Base-by-base conservation (phyloP, 2,888 invertebrate species). In the Amaurobius ferox region DNA sequence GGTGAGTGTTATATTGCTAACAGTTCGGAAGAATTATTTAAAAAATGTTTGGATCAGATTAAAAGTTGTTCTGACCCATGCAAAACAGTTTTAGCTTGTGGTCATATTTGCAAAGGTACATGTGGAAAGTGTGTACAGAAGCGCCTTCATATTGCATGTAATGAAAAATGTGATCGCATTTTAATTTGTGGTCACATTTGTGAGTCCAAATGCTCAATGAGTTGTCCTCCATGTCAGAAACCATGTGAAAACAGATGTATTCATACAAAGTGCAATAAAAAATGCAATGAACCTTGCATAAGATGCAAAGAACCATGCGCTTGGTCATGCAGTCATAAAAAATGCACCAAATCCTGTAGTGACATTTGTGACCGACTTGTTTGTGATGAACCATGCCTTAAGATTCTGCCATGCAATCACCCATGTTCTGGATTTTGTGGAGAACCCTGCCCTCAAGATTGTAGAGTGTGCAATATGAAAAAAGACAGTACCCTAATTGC, bases 341-440 rank as follows among this genome's bases (percentile, higher is more conserved):
- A 66, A 32, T 92, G 91, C 87, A 88, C 55, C 0, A 89, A 89
- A 61, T 87, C 89, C 0, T 92, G 92, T 88, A 88, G 89, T 7
- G 90, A 92, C 85, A 89, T 90, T 0, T 93, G 92, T 86, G 89
- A 91, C 66, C 89, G 91, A 30, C 88, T 86, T 5, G 89, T 89
- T 0, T 92, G 92, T 76, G 77, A 90, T 48, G 89, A 90, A 67
- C 90, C 91, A 1, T 91, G 93, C 87, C 71, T 16, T 16, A 90
- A 90, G 86, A 80, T 39, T 6, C 89, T 91, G 1, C 72, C 89
- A 40, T 95, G 95, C 91, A 92, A 92, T 0, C 95, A 95, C 91
- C 90, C 90, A n/a, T 94, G 95, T 91, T 92, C 94, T 90, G 95
- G 95, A 16, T 92, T 94, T 73, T 95, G 95, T 91, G 94, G 94